Evolutionary conservation across 2,888 invertebrate species (phyloP).

Genomic region (Ichneumon xanthorius): DNA sequence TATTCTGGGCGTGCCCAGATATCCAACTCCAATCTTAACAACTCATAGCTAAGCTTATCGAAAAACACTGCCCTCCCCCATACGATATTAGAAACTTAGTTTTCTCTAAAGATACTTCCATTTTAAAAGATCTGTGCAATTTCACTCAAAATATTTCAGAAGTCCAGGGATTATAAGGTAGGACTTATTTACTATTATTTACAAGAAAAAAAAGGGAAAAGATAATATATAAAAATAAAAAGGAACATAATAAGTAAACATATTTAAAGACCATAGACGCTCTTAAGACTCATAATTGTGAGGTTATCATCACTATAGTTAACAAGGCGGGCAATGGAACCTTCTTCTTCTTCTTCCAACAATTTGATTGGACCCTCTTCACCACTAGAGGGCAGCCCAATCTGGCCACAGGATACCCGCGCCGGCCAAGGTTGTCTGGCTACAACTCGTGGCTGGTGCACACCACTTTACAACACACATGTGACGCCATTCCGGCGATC

Average conservation of each 20-base stretch:
- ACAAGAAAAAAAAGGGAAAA: no score
- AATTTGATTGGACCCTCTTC: no score
- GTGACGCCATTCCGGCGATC: no score
- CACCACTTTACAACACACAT: no score
- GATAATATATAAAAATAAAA: no score
- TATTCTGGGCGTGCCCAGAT: slow-evolving; percentile 20
- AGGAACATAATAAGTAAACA: not conserved
- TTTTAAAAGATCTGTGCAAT: not conserved
- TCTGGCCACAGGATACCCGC: no score
- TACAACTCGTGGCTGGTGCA: no score
- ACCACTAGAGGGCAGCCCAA: no score
- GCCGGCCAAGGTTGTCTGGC: no score
- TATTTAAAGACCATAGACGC: not conserved
- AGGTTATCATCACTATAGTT: not conserved
- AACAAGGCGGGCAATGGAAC: no score
- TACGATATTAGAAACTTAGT: slow-evolving; percentile 21
- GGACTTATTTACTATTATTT: not conserved
- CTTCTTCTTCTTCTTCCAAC: no score
- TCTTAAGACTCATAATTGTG: not conserved
- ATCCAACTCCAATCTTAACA: not conserved
- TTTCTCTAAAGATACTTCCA: not conserved
- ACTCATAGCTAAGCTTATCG: not conserved
- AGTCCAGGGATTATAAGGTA: not conserved
- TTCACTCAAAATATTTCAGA: not conserved
- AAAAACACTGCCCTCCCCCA: not conserved